Evolutionary conservation across 2,797 vertebrate species (phyloP).

Genomic region (Menidia menidia): DNA sequence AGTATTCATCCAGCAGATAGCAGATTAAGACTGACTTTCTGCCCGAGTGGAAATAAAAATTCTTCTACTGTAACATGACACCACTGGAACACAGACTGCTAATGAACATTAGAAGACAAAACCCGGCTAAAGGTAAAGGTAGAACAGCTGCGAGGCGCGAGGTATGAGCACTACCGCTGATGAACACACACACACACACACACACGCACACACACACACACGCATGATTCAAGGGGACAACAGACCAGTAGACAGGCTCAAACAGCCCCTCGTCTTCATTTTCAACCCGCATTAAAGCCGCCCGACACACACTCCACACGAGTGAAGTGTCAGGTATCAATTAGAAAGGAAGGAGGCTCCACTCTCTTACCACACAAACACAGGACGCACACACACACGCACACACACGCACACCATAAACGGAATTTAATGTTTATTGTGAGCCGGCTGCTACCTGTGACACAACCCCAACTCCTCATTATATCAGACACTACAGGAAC

Average conservation of each 20-base stretch:
- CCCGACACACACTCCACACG: conserved; percentile 21
- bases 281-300: neutral
- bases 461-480: no score
- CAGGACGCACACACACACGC: conserved; percentile 11
- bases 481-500: no score
- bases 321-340: conserved; percentile 40
- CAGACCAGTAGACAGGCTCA: no score
- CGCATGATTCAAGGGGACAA: no score
- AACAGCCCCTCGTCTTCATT: neutral
- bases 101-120: conserved; percentile 32
- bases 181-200: neutral
- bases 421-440: no score
- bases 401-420: no score
- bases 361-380: conserved; percentile 7
- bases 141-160: conserved; percentile 52
- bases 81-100: conserved; percentile 19
- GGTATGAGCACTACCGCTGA: conserved; percentile 8
- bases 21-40: conserved; percentile 1
- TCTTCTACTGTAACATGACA: conserved; percentile 37
- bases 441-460: no score
- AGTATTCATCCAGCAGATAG: conserved; percentile 1
- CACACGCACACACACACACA: neutral
- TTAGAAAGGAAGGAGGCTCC: neutral
- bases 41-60: conserved; percentile 27
- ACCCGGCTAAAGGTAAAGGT: neutral